Base-by-base conservation (phyloP, 2,797 vertebrate species). In the Clarias platycephalus region DNA sequence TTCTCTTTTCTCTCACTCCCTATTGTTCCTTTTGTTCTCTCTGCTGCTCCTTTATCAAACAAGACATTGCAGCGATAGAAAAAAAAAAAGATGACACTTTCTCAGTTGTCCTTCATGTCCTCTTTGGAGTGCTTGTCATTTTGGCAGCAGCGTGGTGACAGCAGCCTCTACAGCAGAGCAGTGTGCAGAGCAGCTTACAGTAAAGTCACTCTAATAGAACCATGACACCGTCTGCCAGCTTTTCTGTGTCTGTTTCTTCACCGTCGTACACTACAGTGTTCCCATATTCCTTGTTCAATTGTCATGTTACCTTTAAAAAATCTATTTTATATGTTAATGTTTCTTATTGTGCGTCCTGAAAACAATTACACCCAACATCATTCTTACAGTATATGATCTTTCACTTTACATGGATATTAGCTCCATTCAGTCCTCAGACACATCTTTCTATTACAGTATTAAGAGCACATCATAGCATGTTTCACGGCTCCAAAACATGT, bases 61-160 rank as follows among this genome's bases (percentile, higher is more conserved):
- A 92, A 94, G 93, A 93, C 93, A 92, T 94, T 92, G 91, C 92
- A 87, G 85, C 26, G 82, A 85, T 83, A 26, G 63, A 64, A 24
- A 24, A 31, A 90, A 87, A 87, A 88, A 90, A 88, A 95, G 94
- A 95, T 95, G 94, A 95, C 95, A 95, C 94, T 95, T 95, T 96
- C 94, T 94, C 90, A 94, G 95, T 93, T 88, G 88, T 92, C 91
- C 91, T 91, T 92, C 87, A 78, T 89, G 90, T 93, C 94, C 94
- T 95, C 91, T 93, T 94, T 94, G 91, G 88, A 93, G 94, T 93
- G 94, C 89, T 94, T 91, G 94, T 90, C 89, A 90, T 87, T 88
- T 91, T 83, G 83, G 82, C 82, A 84, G 78, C 86, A 63, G 86
- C 62, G 62, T 80, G 86, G 86, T 91, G 91, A 92, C 90, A 90